Evolutionary conservation across 92 coral and sea anemone species (phyloP), one percentile per base, ranked within the genome.

Genomic region (Palythoa caribaeorum): DNA sequence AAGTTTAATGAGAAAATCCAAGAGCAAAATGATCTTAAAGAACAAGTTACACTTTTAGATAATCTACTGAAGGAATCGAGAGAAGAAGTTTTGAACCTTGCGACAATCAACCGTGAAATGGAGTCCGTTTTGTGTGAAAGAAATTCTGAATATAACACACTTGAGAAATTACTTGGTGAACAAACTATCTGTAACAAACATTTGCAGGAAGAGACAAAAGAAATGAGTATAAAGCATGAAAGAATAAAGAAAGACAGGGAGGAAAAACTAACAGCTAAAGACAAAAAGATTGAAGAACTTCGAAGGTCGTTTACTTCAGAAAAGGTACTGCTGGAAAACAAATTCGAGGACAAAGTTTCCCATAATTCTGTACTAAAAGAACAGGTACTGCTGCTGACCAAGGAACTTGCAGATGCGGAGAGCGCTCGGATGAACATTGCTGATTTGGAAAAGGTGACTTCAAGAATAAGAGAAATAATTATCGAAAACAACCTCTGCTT

Each of bases 351-450:
- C 19, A 92, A 89, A 38, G 84, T 71, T 53, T 91, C 90, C 44
- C 92, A 77, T 5, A 92, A 89, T 83, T 87, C 70, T 63, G 88
- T 86, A 40, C 92, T 95, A 28, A 94, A 93, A 62, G 91, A 93
- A 63, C 96, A 93, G 85, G 90, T 93, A 20, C 84, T 90, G 37
- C 93, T 89, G 98, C 94, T 95, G 96, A 93, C 94, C 88, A 91
- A 92, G 77, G 92, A 93, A 91, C 90, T 91, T 60, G 96, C 96
- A 12, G 95, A 90, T 92, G 89, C 91, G 86, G 98, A 96, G 57
- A 88, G 89, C 59, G 66, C 75, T 39, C 94, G 95, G 74, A 95
- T 89, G 73, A 92, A 66, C 80, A 93, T 91, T 38, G 65, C 85
- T 76, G 98, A 94, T 75, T 89, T 85, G 75, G 93, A 95, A 91